Conservation (phyloP, 2,797 vertebrate species). For the Neopelma chrysocephalum region DNA sequence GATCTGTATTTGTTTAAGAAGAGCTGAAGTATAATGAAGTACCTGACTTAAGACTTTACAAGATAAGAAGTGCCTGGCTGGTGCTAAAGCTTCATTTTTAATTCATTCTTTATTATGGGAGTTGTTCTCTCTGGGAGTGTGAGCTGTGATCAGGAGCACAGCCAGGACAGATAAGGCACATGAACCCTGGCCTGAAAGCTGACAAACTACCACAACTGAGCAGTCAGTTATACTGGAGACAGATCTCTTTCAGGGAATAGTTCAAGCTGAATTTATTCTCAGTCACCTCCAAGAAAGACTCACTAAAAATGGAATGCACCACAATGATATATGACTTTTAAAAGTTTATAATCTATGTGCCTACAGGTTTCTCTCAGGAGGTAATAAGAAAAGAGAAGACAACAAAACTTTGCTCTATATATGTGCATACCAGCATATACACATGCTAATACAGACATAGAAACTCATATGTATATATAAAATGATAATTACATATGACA, state of each 20-base stretch:
- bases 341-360: background rate
- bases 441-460: background rate
- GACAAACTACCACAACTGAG: background rate
- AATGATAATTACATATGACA: background rate
- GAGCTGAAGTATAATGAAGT: conserved; percentile 25
- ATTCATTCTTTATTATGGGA: conserved; percentile 56
- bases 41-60: conserved; percentile 49
- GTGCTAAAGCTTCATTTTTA: conserved; percentile 57
- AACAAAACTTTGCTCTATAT: background rate
- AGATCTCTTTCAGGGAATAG: background rate
- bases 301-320: background rate
- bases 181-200: conserved; percentile 27
- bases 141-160: conserved; percentile 53
- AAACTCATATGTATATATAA: background rate
- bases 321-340: background rate
- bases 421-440: background rate
- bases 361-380: background rate
- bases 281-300: background rate
- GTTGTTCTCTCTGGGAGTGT: conserved; percentile 29
- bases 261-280: conserved; percentile 40
- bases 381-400: background rate
- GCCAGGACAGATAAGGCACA: conserved; percentile 21
- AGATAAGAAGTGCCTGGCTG: conserved; percentile 43
- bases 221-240: background rate
- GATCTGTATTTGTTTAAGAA: conserved; percentile 6